Conservation (phyloP, 2,797 vertebrate genomes). For the Poliocrania exsul region DNA sequence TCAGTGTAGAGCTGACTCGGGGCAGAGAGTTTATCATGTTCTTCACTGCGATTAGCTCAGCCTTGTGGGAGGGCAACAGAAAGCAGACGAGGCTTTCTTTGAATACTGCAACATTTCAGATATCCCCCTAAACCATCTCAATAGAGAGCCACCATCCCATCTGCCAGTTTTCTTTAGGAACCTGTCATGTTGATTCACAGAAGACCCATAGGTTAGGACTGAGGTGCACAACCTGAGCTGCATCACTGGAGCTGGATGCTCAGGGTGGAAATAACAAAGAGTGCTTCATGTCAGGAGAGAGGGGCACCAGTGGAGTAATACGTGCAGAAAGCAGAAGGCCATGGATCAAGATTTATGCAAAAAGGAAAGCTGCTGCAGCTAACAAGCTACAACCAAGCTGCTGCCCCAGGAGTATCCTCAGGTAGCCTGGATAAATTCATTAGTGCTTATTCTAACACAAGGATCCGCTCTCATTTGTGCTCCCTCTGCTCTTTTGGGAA, state of each 20-base stretch:
- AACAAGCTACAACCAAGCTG: not conserved
- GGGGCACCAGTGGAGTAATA: not conserved
- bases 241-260: not conserved
- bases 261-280: not conserved
- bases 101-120: slow-evolving; percentile 50
- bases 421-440: not conserved
- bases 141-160: not conserved
- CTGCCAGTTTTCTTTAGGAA: slow-evolving; percentile 21
- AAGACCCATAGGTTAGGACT: not conserved
- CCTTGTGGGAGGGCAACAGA: slow-evolving; percentile 38
- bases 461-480: not conserved
- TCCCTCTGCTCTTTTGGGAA: not conserved
- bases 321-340: not conserved
- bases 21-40: slow-evolving; percentile 67
- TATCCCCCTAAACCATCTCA: slow-evolving; percentile 50
- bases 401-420: not conserved
- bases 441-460: not conserved
- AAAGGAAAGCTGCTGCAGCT: not conserved
- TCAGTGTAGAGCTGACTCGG: slow-evolving; percentile 68
- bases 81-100: slow-evolving; percentile 31
- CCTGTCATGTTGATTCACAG: not conserved
- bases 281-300: not conserved
- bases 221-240: slow-evolving; percentile 14
- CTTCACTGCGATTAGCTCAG: slow-evolving; percentile 58
- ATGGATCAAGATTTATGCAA: not conserved